phyloP scores from a whole-genome alignment of 1,140 invertebrate species.

The Lysiphlebus fabarum region DNA sequence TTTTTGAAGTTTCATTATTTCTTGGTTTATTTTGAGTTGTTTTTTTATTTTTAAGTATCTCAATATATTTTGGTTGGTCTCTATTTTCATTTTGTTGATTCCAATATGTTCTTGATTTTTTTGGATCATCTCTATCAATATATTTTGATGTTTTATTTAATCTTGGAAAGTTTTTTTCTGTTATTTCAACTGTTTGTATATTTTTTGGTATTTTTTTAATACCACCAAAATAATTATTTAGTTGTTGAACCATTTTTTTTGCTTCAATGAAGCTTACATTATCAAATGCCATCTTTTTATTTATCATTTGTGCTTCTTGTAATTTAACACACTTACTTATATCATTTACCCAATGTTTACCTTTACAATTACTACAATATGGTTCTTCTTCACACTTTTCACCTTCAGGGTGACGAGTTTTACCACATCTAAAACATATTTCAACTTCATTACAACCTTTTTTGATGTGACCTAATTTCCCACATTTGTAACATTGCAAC shows the following conservation, averaged over 20 bases:
- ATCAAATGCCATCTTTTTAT: slow-evolving; percentile 7
- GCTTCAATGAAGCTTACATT: neutral
- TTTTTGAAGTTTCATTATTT: too few species aligned
- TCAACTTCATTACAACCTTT: neutral
- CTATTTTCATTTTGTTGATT: too few species aligned
- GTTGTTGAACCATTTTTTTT: neutral
- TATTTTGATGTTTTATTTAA: too few species aligned
- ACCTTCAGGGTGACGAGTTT: neutral
- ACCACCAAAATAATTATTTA: neutral
- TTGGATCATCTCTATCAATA: too few species aligned
- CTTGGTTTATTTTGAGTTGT: too few species aligned
- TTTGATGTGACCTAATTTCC: neutral
- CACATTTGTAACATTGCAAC: neutral
- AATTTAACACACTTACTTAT: neutral
- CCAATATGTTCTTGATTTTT: too few species aligned
- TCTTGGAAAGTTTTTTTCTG: too few species aligned
- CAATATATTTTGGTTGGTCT: too few species aligned
- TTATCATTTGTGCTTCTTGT: neutral
- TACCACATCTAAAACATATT: neutral
- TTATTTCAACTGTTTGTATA: too few species aligned
- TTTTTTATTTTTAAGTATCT: too few species aligned
- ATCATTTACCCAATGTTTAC: neutral
- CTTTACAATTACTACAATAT: neutral
- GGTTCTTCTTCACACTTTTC: neutral
- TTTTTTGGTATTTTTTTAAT: too few species aligned